Percentiles rank a stretch among this genome's conserved stretches.
Conservation (phyloP, 2,888 invertebrate species). For the Drosophila nr. perissopoda region DNA sequence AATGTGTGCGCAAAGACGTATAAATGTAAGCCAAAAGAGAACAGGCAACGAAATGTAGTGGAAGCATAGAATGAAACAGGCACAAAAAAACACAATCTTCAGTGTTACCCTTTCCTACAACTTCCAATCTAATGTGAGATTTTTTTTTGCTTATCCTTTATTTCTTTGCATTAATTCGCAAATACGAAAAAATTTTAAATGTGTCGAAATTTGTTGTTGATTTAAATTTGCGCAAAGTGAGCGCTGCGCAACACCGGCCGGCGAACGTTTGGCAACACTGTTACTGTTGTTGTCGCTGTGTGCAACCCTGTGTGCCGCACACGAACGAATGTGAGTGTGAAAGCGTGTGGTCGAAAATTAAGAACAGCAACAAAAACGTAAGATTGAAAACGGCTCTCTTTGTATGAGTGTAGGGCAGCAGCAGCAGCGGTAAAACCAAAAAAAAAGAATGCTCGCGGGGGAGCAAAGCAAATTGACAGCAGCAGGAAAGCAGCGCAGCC, state of each 20-base stretch:
- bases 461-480: constrained; percentile 58
- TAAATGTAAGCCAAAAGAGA: constrained; percentile 36
- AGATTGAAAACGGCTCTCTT: constrained; percentile 62
- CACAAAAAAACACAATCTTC: neutral
- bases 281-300: constrained; percentile 26
- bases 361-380: constrained; percentile 69
- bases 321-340: constrained; percentile 63
- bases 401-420: constrained; percentile 38
- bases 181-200: neutral
- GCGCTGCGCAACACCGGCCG: constrained; percentile 61
- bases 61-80: constrained; percentile 25
- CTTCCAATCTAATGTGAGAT: neutral
- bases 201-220: constrained; percentile 1
- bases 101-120: neutral
- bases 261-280: constrained; percentile 59
- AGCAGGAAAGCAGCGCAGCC: constrained; percentile 67
- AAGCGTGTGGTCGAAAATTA: constrained; percentile 66
- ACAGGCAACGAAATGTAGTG: constrained; percentile 23
- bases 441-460: constrained; percentile 53
- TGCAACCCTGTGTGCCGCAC: constrained; percentile 59
- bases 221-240: constrained; percentile 47
- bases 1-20: constrained; percentile 48
- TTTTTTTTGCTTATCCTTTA: neutral
- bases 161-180: neutral
- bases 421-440: constrained; percentile 57